Evolutionary conservation across 2,113 vertebrate genomes (phyloP), one percentile per base, ranked within the genome.

Genomic region (Micronycteris hirsuta): DNA sequence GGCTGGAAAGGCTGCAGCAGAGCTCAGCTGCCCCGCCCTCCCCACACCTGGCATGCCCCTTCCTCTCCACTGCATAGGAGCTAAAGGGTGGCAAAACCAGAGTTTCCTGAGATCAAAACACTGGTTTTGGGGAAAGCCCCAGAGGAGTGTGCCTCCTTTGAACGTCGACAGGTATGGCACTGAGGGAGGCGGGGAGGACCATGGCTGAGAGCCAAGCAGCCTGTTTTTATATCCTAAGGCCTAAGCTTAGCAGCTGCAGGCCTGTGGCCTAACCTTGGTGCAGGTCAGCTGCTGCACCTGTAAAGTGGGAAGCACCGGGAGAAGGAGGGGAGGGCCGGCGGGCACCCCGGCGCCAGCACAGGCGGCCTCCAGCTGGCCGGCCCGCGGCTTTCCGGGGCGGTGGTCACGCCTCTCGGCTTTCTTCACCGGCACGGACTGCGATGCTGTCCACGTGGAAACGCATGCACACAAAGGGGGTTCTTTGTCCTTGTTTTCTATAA

Each of bases 211-310:
- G 47, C 63, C 28, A 8, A 8, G 54, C 15, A 31, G 41, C 61
- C 52, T 14, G 47, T 4, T 0, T 61, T 43, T 73, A 11, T 5
- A 11, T 38, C 22, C 70, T 24, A 19, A 38, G 31, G 33, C 36
- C 47, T 28, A 13, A 22, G 14, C 38, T 63, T 33, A 2, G n/a
- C 33, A 47, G 68, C 26, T 63, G 28, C 26, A 8, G 45, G 5
- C 11, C 0, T 28, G 52, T 17, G 43, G 4, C 11, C 58, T 52
- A 1, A 56, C 36, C 58, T 43, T 28, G 31, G 26, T 26, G 6
- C 49, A 31, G 19, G 38, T 49, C 45, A 47, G 52, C 47, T 16
- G 6, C 45, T 28, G 10, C 17, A 20, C 22, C 49, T 71, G 26
- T 31, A 4, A 49, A 28, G 36, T 1, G 52, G 74, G 43, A 11